A percentile compares a stretch with the other conserved stretches of the same genome.
Conservation (phyloP, 2,888 invertebrate species). For the Nomada ferruginata region DNA sequence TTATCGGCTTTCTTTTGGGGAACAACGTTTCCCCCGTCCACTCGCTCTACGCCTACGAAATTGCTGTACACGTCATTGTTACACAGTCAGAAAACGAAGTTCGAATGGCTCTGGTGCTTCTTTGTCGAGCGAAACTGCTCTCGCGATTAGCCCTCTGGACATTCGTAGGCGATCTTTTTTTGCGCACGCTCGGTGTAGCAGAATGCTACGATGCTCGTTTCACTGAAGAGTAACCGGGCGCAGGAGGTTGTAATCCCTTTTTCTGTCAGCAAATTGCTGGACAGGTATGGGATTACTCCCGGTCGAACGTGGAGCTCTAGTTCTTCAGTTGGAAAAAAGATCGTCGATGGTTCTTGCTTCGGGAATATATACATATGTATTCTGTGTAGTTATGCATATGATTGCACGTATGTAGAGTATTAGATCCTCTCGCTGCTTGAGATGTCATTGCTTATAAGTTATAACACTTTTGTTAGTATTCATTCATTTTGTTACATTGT, state of each 20-base stretch:
- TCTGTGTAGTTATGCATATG: no score
- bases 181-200: not conserved
- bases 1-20: conserved; percentile 29
- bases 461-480: no score
- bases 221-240: conserved; percentile 18
- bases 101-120: conserved; percentile 20
- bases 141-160: conserved; percentile 62
- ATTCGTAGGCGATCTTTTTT: conserved; percentile 1
- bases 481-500: no score
- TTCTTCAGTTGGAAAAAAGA: conserved; percentile 20
- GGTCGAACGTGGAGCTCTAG: not conserved
- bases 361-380: no score
- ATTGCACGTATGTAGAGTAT: no score
- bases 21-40: conserved; percentile 45
- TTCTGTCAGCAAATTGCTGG: conserved; percentile 45
- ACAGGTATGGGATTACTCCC: conserved; percentile 1
- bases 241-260: conserved; percentile 29
- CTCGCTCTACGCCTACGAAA: conserved; percentile 80
- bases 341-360: not conserved
- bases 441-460: no score
- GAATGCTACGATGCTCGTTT: not conserved
- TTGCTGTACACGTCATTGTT: conserved; percentile 71
- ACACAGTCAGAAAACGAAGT: conserved; percentile 33
- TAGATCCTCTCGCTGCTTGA: no score
- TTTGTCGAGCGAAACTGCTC: conserved; percentile 39